Base-by-base conservation (phyloP, 2,113 vertebrate species). In the Mohoua ochrocephala region DNA sequence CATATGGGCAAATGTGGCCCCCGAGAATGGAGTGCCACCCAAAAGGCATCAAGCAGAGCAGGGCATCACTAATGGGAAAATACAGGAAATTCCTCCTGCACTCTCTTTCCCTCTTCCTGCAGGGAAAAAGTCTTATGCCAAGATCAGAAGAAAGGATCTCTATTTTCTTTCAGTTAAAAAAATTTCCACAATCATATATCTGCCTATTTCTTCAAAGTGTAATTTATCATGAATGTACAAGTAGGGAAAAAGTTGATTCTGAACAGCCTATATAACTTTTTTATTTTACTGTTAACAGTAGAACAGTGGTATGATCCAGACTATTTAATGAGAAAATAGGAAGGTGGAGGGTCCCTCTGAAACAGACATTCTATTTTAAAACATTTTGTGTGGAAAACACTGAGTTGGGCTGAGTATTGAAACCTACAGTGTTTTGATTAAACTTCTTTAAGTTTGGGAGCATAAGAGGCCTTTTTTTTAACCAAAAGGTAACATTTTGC, bases 11-110 rank as follows among this genome's bases (percentile, higher is more conserved):
- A 49, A 61, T 54, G 41, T 45, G 37, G 19, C 15, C 49, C 11
- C 63, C 54, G 68, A 45, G 35, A 64, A 52, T 1, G 8, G 37
- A 37, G 37, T 7, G 2, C 19, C 41, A 49, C 2, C 9, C 9
- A 42, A 79, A 71, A 39, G 60, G 15, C 22, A 63, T 49, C 3
- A 1, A 78, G 53, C 0, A 5, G 67, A 93, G 27, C 0, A 0
- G 37, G 42, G 16, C 35, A 85, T 67, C 0, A 0, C 28, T 47
- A 89, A 31, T 41, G 31, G 57, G 60, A 94, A 94, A 90, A 68
- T 30, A 71, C 23, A 70, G 75, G 74, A 84, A 91, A 84, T 63
- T 78, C 35, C 42, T 93, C 35, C 47, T 33, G 15, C 39, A 23
- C 8, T 79, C 44, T 89, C 53, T n/a, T n/a, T n/a, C n/a, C n/a